These are phyloP conservation scores for Cephalopholis sonnerati DNA, from an alignment of 2,113 vertebrate species.

Conservation along the genomic window DNA sequence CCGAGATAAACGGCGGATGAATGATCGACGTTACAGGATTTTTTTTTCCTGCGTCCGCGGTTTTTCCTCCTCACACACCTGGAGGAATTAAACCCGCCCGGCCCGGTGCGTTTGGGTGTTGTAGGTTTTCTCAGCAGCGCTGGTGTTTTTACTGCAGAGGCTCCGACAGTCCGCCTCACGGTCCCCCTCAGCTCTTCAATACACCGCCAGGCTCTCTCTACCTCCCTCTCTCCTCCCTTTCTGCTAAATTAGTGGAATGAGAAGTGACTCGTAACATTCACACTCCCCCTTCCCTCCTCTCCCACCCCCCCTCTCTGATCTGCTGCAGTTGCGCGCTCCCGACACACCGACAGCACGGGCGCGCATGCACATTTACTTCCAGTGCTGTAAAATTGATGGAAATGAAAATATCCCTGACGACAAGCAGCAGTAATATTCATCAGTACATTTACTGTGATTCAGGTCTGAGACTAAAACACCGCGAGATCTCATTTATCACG, in stretches of 20 bases:
- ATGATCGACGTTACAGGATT: not conserved
- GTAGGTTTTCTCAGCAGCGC: slow-evolving; percentile 26
- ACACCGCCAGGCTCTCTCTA: not conserved
- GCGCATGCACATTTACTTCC: slow-evolving; percentile 47
- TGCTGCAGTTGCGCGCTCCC: slow-evolving; percentile 75
- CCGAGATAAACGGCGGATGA: not conserved
- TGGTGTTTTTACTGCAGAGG: slow-evolving; percentile 42
- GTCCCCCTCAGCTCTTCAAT: not conserved
- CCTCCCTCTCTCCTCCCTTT: slow-evolving; percentile 22
- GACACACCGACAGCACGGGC: not conserved
- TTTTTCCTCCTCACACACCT: slow-evolving; percentile 49
- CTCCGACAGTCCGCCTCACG: slow-evolving; percentile 16
- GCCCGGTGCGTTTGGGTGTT: slow-evolving; percentile 52
- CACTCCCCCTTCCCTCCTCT: slow-evolving; percentile 4
- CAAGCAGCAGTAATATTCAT: not conserved
- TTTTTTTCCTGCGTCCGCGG: not conserved
- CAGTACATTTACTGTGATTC: not conserved
- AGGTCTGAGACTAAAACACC: too few species aligned
- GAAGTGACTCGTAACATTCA: slow-evolving; percentile 61
- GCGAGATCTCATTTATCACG: too few species aligned
- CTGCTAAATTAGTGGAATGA: slow-evolving; percentile 64
- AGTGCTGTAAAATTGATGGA: slow-evolving; percentile 63
- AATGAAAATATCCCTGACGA: slow-evolving; percentile 54
- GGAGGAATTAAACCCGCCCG: slow-evolving; percentile 31
- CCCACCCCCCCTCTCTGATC: slow-evolving; percentile 27